Evolutionary conservation across 2,888 invertebrate species (phyloP), one percentile per base, ranked within the genome.

Genomic region (Drosophila birchii): DNA sequence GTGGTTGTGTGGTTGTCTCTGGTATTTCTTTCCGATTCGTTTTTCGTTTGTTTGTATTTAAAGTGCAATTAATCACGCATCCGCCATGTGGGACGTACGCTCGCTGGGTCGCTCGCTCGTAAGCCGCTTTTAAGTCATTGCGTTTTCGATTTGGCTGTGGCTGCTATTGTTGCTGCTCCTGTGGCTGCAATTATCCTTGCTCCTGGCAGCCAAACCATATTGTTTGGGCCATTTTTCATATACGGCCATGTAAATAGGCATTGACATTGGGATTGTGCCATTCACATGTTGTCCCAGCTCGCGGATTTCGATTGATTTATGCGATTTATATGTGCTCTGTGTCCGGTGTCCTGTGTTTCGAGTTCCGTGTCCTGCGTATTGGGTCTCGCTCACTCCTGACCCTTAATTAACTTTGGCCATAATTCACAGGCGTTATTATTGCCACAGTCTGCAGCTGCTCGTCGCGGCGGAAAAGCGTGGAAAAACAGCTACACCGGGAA

Each of bases 21-120:
- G 26, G 36, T 41, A 41, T 29, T 51, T 23, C 20, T 29, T 44
- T 26, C 32, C 9, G 51, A 20, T 16, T 61, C 34, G 41, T 23
- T 38, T 36, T 59, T 45, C 55, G 45, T 67, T 59, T 69, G 51
- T 69, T 60, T 69, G 74, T 78, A 41, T 71, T 81, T 78, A 78
- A 78, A 86, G 75, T 83, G 79, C 88, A 84, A 86, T 83, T 88
- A 86, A 88, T 88, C 81, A 88, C 75, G 85, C 81, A 88, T 78
- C 76, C 86, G 81, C 73, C 60, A 66, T 38, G 76, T 69, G 57
- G 72, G 26, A 29, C 59, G 72, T 44, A 12, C 61, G 18, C 45
- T 29, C 36, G 23, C 45, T 38, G 20, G 43, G 38, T 45, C 41
- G 39, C 39, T 45, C 39, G 49, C 61, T 47, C 38, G 81, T 88